These are phyloP conservation scores for Napeogenes inachia DNA, from an alignment of 2,888 invertebrate species.

Conservation along the genomic window DNA sequence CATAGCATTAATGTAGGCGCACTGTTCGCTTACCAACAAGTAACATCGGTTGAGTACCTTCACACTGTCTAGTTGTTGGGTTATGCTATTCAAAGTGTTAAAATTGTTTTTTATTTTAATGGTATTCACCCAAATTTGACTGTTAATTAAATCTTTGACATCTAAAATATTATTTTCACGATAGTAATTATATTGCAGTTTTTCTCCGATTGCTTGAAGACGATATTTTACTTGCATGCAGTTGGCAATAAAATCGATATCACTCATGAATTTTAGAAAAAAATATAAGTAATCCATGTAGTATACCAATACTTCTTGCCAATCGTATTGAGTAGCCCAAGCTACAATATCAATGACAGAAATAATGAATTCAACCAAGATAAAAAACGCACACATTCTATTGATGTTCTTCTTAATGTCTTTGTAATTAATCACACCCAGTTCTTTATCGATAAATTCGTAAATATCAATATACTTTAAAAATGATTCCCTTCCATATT, in stretches of 20 bases:
- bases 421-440: constrained; percentile 11
- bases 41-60: constrained; percentile 27
- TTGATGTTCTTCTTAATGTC: constrained; percentile 10
- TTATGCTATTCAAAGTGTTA: too few relatives aligned
- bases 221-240: constrained; percentile 27
- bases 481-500: constrained; percentile 11
- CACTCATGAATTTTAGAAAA: constrained; percentile 16
- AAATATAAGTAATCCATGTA: constrained; percentile 22
- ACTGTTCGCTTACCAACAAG: constrained; percentile 27
- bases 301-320: constrained; percentile 13
- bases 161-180: constrained; percentile 6
- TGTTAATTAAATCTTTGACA: constrained; percentile 10
- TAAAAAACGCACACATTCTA: constrained; percentile 11
- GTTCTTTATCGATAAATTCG: constrained; percentile 13
- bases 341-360: constrained; percentile 15
- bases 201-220: constrained; percentile 25
- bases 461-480: constrained; percentile 16
- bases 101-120: background rate
- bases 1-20: constrained; percentile 25
- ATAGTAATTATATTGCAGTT: constrained; percentile 22
- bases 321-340: constrained; percentile 16
- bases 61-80: constrained; percentile 8
- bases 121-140: constrained; percentile 10
- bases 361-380: constrained; percentile 6
- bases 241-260: constrained; percentile 27